Conservation (phyloP, 2,797 vertebrate species). For the Sphaeramia orbicularis region DNA sequence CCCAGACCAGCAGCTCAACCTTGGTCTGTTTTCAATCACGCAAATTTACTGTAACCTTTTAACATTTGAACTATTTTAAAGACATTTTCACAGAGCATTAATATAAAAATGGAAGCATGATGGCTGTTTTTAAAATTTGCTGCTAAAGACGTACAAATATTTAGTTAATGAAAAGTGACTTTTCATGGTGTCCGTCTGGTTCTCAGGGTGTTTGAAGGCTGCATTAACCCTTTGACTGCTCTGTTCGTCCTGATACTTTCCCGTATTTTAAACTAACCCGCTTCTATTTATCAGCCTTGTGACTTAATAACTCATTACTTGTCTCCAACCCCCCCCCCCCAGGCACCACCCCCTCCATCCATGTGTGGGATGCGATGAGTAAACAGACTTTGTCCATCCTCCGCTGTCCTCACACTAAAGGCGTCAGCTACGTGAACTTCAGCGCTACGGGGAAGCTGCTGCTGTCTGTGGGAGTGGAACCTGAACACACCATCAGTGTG, state of each 20-base stretch:
- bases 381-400: slow-evolving; percentile 95
- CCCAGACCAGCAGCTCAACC: slow-evolving; percentile 9
- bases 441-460: slow-evolving; percentile 95
- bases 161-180: too few species aligned
- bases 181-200: slow-evolving; percentile 19
- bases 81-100: too few species aligned
- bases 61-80: too few species aligned
- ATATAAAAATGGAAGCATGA: too few species aligned
- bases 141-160: too few species aligned
- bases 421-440: slow-evolving; percentile 93
- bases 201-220: slow-evolving; percentile 53
- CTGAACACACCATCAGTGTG: slow-evolving; percentile 93
- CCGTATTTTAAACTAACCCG: neutral
- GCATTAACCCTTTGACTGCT: slow-evolving; percentile 43
- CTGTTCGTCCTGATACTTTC: neutral
- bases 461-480: slow-evolving; percentile 93
- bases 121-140: neutral
- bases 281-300: accelerated
- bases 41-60: too few species aligned
- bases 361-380: slow-evolving; percentile 95
- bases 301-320: accelerated
- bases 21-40: too few species aligned
- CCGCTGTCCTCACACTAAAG: slow-evolving; percentile 93
- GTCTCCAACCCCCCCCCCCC: neutral
- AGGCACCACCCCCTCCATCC: slow-evolving; percentile 94